phyloP scores from a whole-genome alignment of 2,797 vertebrate genomes.

The Tiaroga cobitis region DNA sequence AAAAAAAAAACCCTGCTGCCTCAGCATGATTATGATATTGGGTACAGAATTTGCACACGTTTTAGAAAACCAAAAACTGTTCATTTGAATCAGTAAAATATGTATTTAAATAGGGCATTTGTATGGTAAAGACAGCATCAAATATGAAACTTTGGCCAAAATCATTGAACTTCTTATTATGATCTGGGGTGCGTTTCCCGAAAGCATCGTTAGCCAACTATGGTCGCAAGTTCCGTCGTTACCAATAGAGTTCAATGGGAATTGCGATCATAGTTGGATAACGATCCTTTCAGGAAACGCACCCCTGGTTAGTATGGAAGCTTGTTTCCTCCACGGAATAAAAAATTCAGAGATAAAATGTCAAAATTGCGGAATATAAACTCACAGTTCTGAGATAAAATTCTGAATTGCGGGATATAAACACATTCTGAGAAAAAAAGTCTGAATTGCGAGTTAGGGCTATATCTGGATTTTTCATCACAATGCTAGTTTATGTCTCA shows the following conservation, averaged over 20 bases:
- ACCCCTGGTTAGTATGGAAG: background rate
- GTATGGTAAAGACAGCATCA: background rate
- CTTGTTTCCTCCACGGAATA: background rate
- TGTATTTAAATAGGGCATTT: background rate
- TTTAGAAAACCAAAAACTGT: background rate
- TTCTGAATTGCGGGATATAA: background rate
- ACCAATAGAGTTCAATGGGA: too few species aligned
- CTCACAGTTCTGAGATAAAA: background rate
- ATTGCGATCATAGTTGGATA: too few species aligned
- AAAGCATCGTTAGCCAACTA: too few species aligned
- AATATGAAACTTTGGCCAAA: background rate
- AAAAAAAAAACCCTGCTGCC: background rate
- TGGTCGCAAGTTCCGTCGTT: too few species aligned
- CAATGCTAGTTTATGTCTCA: background rate
- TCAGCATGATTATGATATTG: background rate
- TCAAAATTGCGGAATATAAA: background rate
- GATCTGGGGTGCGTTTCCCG: too few species aligned
- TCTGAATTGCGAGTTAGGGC: background rate
- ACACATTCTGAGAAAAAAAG: background rate
- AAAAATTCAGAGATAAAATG: background rate
- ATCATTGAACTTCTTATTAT: background rate
- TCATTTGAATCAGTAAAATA: background rate
- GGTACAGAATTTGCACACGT: background rate
- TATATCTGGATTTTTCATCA: background rate
- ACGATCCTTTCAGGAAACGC: too few species aligned